phyloP scores from a whole-genome alignment of 2,888 invertebrate genomes.

The Apeira syringaria region DNA sequence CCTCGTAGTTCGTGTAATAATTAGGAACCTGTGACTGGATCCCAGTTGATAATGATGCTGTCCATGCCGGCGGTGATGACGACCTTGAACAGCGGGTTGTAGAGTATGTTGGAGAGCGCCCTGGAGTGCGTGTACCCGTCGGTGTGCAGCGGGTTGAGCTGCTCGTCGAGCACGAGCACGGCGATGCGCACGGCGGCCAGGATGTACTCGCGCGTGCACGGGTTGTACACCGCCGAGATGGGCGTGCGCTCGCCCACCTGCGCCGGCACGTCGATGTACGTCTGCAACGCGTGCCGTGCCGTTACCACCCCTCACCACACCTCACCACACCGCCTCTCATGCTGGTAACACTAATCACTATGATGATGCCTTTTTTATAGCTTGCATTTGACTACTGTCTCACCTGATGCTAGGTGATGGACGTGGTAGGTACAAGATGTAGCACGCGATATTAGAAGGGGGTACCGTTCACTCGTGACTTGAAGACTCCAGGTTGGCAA shows the following conservation, averaged over 20 bases:
- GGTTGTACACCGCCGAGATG: conserved; percentile 86
- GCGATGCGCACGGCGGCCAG: conserved; percentile 87
- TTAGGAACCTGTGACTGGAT: conserved; percentile 85
- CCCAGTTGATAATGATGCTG: conserved; percentile 93
- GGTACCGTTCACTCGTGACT: too few species aligned
- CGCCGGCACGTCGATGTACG: conserved; percentile 85
- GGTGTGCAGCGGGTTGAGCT: conserved; percentile 86
- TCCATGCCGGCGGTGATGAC: conserved; percentile 91
- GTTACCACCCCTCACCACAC: too few species aligned
- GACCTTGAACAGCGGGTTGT: conserved; percentile 89
- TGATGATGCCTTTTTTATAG: too few species aligned
- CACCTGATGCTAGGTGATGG: too few species aligned
- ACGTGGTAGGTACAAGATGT: too few species aligned
- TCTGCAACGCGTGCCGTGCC: too few species aligned
- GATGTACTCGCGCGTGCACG: conserved; percentile 85
- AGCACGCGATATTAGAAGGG: too few species aligned
- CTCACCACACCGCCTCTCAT: too few species aligned
- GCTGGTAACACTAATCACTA: too few species aligned
- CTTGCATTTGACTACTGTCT: too few species aligned
- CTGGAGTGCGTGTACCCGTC: conserved; percentile 89
- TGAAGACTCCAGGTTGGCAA: too few species aligned
- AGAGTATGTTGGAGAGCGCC: conserved; percentile 88
- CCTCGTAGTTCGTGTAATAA: too few species aligned
- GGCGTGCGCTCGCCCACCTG: conserved; percentile 85
- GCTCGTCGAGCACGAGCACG: conserved; percentile 85